Conservation (phyloP, 2,113 vertebrate genomes). For the Paradoxurus hermaphroditus region DNA sequence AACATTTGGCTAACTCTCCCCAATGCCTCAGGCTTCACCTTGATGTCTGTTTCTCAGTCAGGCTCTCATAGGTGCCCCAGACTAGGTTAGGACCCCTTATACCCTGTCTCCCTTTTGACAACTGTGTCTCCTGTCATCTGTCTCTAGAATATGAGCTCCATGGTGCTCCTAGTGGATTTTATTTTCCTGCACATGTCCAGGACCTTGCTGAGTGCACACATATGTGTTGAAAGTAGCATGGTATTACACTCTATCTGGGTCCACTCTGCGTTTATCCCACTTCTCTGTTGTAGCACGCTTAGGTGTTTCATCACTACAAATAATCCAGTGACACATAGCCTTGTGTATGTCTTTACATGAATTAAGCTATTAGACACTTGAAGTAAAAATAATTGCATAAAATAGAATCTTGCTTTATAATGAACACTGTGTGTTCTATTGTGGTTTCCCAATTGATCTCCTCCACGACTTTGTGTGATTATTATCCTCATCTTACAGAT, state of each 20-base stretch:
- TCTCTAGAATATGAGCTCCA: neutral
- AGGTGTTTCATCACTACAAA: neutral
- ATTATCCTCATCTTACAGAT: neutral
- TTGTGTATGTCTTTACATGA: neutral
- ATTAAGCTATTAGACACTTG: neutral
- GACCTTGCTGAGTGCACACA: neutral
- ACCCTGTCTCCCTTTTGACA: neutral
- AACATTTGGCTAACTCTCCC: neutral
- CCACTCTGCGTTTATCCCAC: no score
- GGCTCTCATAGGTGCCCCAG: neutral
- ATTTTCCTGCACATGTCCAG: neutral
- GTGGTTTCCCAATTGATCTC: neutral
- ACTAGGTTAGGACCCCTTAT: neutral
- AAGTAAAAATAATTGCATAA: neutral
- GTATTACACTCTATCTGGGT: neutral
- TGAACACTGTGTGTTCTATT: neutral
- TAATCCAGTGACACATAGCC: neutral
- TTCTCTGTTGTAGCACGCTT: neutral
- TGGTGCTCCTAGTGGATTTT: accelerated
- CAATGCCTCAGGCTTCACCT: neutral
- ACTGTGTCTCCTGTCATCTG: neutral
- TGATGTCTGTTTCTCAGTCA: neutral
- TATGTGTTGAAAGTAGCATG: neutral
- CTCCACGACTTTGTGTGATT: neutral
- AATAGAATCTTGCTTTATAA: neutral